Base-by-base conservation (phyloP, 2,113 vertebrate genomes). In the Percina caprodes region DNA sequence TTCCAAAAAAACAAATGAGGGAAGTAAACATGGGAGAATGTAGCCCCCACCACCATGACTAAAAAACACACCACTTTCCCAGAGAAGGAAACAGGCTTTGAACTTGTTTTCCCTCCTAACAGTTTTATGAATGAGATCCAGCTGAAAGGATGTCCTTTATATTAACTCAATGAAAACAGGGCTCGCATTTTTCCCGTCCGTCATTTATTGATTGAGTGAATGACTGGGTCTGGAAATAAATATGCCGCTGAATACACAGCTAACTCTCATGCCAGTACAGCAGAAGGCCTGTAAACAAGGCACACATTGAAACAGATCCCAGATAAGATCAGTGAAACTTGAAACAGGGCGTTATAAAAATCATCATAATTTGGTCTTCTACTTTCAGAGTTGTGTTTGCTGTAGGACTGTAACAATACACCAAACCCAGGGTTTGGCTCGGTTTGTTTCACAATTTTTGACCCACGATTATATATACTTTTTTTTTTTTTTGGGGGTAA, bases 1-100 rank as follows among this genome's bases (percentile, higher is more conserved):
- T 79, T 88, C 85, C 81, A 49, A 83, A 88, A 82, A 79, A 88
- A 89, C 80, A 92, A 92, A 91, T 62, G 85, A 84, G 85, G 77
- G 88, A 85, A 86, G 85, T 88, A 90, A 92, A 92, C 89, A 91
- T 19, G 42, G 69, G 76, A 88, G 80, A 92, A 91, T 84, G 86
- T 30, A 80, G 48, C 72, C 79, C 69, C 85, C 79, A 12, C 85
- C 78, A 33, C 62, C 52, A 46, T 3, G 4, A 69, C 26, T 35
- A 55, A 59, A 85, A 84, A 82, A 85, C 18, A 54, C 58, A 10
- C n/a, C 35, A 80, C 82, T 77, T 90, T 89, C 84, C 82, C 86
- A 82, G 83, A 85, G 76, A 84, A 71, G 58, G 49, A 88, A 85
- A 77, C 56, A 21, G 42, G 58, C 82, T 85, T 83, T 83, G 79